Percentiles rank a stretch among this genome's conserved stretches.
Evolutionary conservation across 2,113 vertebrate genomes (phyloP).

Genomic region (Alces alces): DNA sequence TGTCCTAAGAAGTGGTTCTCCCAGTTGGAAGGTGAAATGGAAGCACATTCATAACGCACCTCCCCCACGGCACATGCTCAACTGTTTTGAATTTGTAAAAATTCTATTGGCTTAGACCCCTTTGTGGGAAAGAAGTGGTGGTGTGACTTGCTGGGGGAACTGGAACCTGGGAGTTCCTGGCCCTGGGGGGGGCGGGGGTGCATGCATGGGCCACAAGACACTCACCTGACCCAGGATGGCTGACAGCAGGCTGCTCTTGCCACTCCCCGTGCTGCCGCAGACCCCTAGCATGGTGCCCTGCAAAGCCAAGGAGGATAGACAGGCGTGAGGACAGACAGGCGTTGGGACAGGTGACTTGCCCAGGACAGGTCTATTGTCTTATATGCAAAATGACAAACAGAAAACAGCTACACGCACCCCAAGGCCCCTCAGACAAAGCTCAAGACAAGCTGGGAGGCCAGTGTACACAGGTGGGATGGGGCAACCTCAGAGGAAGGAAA

Average conservation of each 20-base stretch:
- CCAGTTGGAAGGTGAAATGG: too few species aligned
- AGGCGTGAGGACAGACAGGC: not conserved
- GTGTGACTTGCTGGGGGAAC: not conserved
- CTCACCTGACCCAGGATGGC: slow-evolving; percentile 55
- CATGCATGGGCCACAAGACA: not conserved
- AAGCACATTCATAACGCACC: not conserved
- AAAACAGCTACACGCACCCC: not conserved
- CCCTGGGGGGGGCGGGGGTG: rapidly evolving
- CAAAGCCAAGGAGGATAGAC: not conserved
- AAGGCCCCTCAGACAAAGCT: not conserved
- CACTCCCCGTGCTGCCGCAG: not conserved
- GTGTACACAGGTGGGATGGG: rapidly evolving
- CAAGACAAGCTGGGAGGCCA: not conserved
- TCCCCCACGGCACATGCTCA: rapidly evolving
- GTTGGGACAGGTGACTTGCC: rapidly evolving
- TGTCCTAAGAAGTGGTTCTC: not conserved
- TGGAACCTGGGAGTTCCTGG: not conserved
- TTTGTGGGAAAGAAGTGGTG: not conserved
- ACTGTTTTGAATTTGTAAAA: not conserved
- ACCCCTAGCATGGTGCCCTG: slow-evolving; percentile 38
- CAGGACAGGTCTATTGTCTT: not conserved
- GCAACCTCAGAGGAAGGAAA: not conserved
- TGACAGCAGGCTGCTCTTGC: slow-evolving; percentile 57
- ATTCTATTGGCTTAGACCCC: not conserved
- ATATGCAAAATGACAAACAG: not conserved